Conservation (phyloP, 1,140 invertebrate genomes). For the Saccostrea cuccullata region DNA sequence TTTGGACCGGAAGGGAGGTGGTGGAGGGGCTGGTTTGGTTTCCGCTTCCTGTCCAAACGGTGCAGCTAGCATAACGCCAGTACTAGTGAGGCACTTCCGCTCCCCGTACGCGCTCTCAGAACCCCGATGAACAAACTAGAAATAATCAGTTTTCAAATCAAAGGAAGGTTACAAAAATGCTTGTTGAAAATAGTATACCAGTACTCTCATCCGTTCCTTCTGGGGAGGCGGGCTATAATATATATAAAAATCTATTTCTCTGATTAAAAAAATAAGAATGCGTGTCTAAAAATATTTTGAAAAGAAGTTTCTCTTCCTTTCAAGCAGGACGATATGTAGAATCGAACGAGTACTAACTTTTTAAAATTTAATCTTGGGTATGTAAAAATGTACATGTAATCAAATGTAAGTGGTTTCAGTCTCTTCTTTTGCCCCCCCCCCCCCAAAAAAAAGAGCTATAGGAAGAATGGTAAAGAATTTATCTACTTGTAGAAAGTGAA, state of each 20-base stretch:
- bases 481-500: neutral
- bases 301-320: too few species aligned
- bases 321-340: too few species aligned
- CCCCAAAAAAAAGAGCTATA: neutral
- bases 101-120: constrained; percentile 33
- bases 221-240: too few species aligned
- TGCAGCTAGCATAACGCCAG: constrained; percentile 56
- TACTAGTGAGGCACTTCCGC: constrained; percentile 52
- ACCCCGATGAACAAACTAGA: constrained; percentile 57
- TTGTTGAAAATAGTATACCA: too few species aligned
- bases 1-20: constrained; percentile 52
- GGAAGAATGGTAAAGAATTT: neutral
- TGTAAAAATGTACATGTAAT: too few species aligned
- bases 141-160: neutral
- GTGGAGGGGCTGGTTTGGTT: constrained; percentile 50
- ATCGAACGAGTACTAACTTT: too few species aligned
- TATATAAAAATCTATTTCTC: too few species aligned
- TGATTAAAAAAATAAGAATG: too few species aligned
- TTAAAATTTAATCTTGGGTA: too few species aligned
- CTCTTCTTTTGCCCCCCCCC: neutral
- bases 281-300: too few species aligned
- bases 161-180: too few species aligned
- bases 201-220: too few species aligned
- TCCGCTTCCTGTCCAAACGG: constrained; percentile 45
- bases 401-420: neutral